Conservation (phyloP, 1,140 invertebrate genomes). For the Drosophila pandora region DNA sequence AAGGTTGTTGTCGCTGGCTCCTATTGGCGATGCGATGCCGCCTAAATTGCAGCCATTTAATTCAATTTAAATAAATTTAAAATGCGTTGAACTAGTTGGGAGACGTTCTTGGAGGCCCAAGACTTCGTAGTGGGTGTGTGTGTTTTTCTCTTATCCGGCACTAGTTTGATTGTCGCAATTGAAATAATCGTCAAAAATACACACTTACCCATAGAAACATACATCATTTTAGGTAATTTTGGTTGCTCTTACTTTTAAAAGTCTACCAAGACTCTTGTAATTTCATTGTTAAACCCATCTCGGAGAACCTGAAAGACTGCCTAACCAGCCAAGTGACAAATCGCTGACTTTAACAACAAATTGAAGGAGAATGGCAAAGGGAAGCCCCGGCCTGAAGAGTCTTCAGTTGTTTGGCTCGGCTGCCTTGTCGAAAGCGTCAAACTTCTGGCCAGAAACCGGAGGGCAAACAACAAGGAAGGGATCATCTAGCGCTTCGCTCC, state of each 20-base stretch:
- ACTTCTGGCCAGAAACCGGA: conserved; percentile 61
- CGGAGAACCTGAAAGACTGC: conserved; percentile 1
- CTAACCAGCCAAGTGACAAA: conserved; percentile 68
- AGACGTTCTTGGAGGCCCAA: background rate
- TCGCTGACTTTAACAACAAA: conserved; percentile 28
- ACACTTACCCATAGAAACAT: background rate
- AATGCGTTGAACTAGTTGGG: conserved; percentile 72
- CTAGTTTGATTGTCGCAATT: conserved; percentile 39
- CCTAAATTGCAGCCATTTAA: conserved; percentile 79
- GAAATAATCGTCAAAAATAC: conserved; percentile 9
- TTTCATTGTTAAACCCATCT: background rate
- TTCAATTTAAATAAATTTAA: conserved; percentile 82
- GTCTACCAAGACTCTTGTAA: no score
- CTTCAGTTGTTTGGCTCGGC: conserved; percentile 47
- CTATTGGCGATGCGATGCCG: conserved; percentile 64
- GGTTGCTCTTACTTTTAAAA: background rate
- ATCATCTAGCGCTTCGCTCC: conserved; percentile 57
- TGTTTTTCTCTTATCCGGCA: conserved; percentile 24
- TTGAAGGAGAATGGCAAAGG: background rate
- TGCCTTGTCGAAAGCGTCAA: conserved; percentile 74
- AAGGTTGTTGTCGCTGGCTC: conserved; percentile 49
- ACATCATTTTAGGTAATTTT: background rate
- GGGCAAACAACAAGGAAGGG: conserved; percentile 60
- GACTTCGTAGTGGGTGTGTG: background rate
- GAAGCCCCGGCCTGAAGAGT: conserved; percentile 19